Percentiles rank a stretch among this genome's conserved stretches.
Conservation (phyloP, 2,797 vertebrate genomes). For the Anguilla obscura region DNA sequence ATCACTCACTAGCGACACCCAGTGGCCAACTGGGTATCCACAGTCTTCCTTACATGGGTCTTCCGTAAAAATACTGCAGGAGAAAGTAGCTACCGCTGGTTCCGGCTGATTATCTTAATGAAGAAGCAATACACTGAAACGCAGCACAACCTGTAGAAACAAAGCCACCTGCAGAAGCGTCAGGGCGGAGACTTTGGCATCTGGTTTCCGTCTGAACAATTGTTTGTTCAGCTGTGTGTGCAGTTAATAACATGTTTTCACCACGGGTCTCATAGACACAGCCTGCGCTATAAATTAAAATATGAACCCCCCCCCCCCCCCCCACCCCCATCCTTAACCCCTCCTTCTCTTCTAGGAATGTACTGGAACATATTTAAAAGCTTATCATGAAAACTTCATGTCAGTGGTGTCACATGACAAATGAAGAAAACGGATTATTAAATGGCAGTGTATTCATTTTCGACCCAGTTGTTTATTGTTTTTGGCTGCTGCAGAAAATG, state of each 20-base stretch:
- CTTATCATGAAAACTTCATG: background rate
- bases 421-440: background rate
- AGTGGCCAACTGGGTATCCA: too few species aligned
- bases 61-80: too few species aligned
- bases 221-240: background rate
- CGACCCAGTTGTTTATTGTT: background rate
- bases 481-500: background rate
- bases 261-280: background rate
- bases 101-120: too few species aligned
- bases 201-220: background rate
- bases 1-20: too few species aligned
- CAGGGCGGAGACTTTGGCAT: background rate
- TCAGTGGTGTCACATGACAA: background rate
- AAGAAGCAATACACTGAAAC: background rate
- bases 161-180: too few species aligned
- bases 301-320: background rate
- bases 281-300: background rate
- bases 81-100: too few species aligned
- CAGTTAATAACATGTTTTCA: background rate
- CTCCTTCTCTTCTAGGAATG: background rate
- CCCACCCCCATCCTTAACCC: background rate
- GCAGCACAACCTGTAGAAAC: too few species aligned
- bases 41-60: too few species aligned
- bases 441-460: background rate
- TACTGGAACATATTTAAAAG: background rate